phyloP scores from a whole-genome alignment of 1,140 invertebrate species.

The Berghia stephanieae region DNA sequence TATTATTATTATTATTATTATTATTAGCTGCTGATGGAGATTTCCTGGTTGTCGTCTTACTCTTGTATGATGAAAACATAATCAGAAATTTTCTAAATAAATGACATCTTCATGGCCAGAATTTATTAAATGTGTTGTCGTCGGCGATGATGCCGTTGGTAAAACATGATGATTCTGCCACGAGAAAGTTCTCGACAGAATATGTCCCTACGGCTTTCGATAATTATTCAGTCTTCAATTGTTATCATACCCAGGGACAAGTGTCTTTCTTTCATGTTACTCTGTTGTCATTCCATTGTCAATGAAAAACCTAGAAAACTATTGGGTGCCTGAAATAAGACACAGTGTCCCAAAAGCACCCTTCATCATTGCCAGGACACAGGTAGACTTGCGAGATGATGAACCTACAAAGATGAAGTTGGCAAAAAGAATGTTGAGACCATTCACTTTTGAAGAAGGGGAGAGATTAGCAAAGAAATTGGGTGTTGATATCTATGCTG shows the following conservation, averaged over 20 bases:
- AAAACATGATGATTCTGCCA: slow-evolving; percentile 60
- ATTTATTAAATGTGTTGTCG: slow-evolving; percentile 56
- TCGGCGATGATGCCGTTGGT: too few species aligned
- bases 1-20: too few species aligned
- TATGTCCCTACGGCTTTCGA: slow-evolving; percentile 61
- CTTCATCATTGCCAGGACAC: slow-evolving; percentile 78
- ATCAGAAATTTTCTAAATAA: too few species aligned
- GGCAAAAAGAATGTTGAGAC: slow-evolving; percentile 86
- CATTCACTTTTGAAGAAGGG: slow-evolving; percentile 80
- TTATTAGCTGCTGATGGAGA: too few species aligned
- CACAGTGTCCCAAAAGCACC: slow-evolving; percentile 82
- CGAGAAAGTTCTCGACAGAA: slow-evolving; percentile 55
- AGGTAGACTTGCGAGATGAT: slow-evolving; percentile 56
- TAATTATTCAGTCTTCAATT: slow-evolving; percentile 77
- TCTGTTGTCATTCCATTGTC: slow-evolving; percentile 98
- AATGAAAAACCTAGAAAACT: slow-evolving; percentile 96
- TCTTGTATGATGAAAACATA: too few species aligned
- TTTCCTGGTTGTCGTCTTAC: too few species aligned
- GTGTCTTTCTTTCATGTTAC: slow-evolving; percentile 99
- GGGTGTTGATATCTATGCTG: slow-evolving; percentile 87
- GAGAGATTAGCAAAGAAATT: slow-evolving; percentile 74
- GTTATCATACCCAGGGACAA: slow-evolving; percentile 95
- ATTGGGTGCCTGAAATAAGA: slow-evolving; percentile 73
- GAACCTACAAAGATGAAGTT: slow-evolving; percentile 78
- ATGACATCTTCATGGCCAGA: too few species aligned